phyloP scores from a whole-genome alignment of 1,140 invertebrate species.

The Parasteatoda tepidariorum region DNA sequence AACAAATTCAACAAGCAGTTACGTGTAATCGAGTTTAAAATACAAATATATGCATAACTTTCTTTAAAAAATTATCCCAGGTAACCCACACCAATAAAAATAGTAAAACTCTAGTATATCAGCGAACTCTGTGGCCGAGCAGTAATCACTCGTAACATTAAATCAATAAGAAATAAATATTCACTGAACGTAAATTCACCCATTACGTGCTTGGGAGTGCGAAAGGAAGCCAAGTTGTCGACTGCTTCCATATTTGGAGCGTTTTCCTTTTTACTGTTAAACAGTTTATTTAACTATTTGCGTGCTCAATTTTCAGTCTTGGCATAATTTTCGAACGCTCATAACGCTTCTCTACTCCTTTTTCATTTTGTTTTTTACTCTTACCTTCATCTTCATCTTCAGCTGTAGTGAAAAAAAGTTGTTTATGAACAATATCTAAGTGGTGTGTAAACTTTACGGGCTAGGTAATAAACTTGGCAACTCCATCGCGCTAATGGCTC shows the following conservation, averaged over 20 bases:
- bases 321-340: neutral
- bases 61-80: too few relatives aligned
- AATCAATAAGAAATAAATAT: neutral
- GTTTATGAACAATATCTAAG: conserved; percentile 53
- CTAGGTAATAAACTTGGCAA: conserved; percentile 36
- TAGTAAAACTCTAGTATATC: too few relatives aligned
- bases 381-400: conserved; percentile 1
- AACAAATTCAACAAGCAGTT: too few relatives aligned
- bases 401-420: conserved; percentile 15
- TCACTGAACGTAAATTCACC: neutral
- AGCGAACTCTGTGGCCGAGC: too few relatives aligned
- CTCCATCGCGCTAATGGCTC: conserved; percentile 38
- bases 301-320: neutral
- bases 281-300: neutral
- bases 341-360: neutral
- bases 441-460: conserved; percentile 34
- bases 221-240: neutral
- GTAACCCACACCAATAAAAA: too few relatives aligned
- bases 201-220: neutral
- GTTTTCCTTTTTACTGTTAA: neutral
- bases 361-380: neutral
- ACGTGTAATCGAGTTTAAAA: too few relatives aligned
- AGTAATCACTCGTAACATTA: neutral
- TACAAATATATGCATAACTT: too few relatives aligned
- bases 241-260: neutral